phyloP scores from a whole-genome alignment of 2,888 invertebrate genomes.

The Apodemia mormo region DNA sequence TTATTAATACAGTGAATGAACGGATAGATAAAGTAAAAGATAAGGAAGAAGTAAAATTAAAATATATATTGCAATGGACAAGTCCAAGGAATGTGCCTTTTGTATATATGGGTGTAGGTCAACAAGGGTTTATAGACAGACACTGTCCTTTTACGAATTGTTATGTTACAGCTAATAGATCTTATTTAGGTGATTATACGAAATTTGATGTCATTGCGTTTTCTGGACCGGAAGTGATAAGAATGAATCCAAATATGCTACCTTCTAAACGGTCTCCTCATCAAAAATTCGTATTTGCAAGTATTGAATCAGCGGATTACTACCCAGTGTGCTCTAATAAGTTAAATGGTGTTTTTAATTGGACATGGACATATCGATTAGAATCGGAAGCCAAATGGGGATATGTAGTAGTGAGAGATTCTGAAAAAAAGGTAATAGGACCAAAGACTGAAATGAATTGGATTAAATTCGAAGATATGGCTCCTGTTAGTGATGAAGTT shows the following conservation, averaged over 20 bases:
- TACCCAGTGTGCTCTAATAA: constrained; percentile 46
- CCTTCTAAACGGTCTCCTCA: constrained; percentile 45
- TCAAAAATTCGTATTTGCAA: constrained; percentile 55
- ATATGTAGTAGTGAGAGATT: constrained; percentile 50
- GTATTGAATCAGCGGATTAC: constrained; percentile 52
- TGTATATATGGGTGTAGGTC: constrained; percentile 48
- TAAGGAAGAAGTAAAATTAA: constrained; percentile 35
- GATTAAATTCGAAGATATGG: constrained; percentile 46
- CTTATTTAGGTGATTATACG: constrained; percentile 42
- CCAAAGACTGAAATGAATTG: constrained; percentile 47
- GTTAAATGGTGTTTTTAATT: constrained; percentile 52
- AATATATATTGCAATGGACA: constrained; percentile 60
- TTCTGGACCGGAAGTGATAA: constrained; percentile 47
- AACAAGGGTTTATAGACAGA: constrained; percentile 46
- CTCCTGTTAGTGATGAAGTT: constrained; percentile 41
- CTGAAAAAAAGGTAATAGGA: constrained; percentile 43
- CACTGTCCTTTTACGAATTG: constrained; percentile 56
- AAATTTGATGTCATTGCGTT: constrained; percentile 57
- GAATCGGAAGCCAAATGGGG: constrained; percentile 52
- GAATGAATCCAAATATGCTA: constrained; percentile 28
- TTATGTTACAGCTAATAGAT: constrained; percentile 49
- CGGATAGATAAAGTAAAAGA: constrained; percentile 16
- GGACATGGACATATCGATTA: constrained; percentile 57
- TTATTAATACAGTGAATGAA: constrained; percentile 8
- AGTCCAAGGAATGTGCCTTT: constrained; percentile 48